These are phyloP conservation scores for Thalassophryne amazonica DNA, from an alignment of 2,797 vertebrate species.

Conservation along the genomic window DNA sequence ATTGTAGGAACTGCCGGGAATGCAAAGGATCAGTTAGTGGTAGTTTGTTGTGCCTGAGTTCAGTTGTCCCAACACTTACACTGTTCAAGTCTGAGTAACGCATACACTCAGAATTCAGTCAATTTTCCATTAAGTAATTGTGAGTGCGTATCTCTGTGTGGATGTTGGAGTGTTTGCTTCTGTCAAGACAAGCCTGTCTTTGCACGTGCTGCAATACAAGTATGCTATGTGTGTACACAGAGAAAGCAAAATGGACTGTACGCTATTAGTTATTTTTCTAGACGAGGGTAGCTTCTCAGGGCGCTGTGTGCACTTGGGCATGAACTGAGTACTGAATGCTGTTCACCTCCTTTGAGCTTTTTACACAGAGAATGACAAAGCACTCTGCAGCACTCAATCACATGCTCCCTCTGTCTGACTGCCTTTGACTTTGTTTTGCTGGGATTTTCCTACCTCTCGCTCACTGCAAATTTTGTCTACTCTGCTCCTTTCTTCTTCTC, in stretches of 20 bases:
- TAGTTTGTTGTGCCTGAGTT: too few relatives aligned
- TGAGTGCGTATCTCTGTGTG: too few relatives aligned
- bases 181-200: too few relatives aligned
- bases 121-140: too few relatives aligned
- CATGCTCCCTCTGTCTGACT: constrained; percentile 21
- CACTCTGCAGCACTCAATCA: constrained; percentile 20
- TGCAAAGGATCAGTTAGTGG: too few relatives aligned
- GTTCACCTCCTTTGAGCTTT: constrained; percentile 15
- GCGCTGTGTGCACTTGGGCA: constrained; percentile 48
- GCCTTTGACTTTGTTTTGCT: constrained; percentile 16
- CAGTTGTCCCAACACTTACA: too few relatives aligned
- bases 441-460: not conserved
- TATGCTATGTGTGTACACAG: too few relatives aligned
- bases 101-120: too few relatives aligned
- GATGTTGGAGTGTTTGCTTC: too few relatives aligned
- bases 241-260: constrained; percentile 1
- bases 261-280: constrained; percentile 40
- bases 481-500: not conserved
- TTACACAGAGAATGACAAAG: constrained; percentile 33
- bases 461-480: not conserved
- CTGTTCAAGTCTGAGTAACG: too few relatives aligned
- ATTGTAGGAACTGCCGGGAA: too few relatives aligned
- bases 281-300: constrained; percentile 38
- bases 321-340: constrained; percentile 53
- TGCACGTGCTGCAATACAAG: too few relatives aligned